phyloP scores from a whole-genome alignment of 2,797 vertebrate genomes.

The Rhinophrynus dorsalis region DNA sequence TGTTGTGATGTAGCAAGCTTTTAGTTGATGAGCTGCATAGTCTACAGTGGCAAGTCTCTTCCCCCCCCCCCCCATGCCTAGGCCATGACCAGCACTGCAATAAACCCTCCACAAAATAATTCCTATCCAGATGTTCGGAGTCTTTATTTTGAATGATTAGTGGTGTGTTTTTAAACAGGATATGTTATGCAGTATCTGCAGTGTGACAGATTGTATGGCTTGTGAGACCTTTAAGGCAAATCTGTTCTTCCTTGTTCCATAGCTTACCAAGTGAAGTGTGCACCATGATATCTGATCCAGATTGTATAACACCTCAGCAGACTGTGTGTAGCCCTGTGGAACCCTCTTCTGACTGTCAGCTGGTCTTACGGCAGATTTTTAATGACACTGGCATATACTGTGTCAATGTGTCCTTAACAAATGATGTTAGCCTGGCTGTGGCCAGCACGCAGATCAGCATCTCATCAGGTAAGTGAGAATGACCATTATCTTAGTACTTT shows the following conservation, averaged over 20 bases:
- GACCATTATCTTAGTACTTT: too few relatives aligned
- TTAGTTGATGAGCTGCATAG: too few relatives aligned
- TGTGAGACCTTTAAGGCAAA: slow-evolving; percentile 3
- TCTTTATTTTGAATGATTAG: too few relatives aligned
- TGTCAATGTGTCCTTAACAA: slow-evolving; percentile 88
- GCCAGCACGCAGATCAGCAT: slow-evolving; percentile 82
- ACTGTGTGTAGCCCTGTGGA: slow-evolving; percentile 74
- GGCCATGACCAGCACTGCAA: background rate
- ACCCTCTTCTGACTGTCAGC: slow-evolving; percentile 81
- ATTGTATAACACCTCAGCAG: slow-evolving; percentile 77
- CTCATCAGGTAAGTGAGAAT: slow-evolving; percentile 68
- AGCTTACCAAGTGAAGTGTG: slow-evolving; percentile 88
- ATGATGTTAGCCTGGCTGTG: slow-evolving; percentile 84
- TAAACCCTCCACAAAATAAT: too few relatives aligned
- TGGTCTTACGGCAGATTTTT: slow-evolving; percentile 86
- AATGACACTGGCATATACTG: slow-evolving; percentile 87
- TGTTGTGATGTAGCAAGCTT: too few relatives aligned
- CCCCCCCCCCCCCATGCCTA: background rate
- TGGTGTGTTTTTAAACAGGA: too few relatives aligned
- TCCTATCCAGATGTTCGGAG: too few relatives aligned
- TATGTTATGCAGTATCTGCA: too few relatives aligned
- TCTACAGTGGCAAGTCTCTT: too few relatives aligned
- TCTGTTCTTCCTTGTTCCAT: background rate
- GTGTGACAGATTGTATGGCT: too few relatives aligned
- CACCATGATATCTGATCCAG: slow-evolving; percentile 82